Percentiles rank a stretch among this genome's conserved stretches.
phyloP scores from a whole-genome alignment of 2,888 invertebrate species.

The Acrobasis repandana region DNA sequence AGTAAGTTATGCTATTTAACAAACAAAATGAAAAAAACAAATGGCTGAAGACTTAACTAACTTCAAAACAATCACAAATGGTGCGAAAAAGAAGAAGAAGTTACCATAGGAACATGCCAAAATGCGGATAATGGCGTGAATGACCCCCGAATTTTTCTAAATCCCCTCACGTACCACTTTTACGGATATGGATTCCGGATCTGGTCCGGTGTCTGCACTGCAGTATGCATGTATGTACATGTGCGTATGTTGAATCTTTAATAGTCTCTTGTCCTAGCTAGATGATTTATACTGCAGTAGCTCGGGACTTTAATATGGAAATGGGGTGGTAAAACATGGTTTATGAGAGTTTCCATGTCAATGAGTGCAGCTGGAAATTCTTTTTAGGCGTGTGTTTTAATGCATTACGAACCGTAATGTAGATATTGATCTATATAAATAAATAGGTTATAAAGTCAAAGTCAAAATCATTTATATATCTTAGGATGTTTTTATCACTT shows the following conservation, averaged over 20 bases:
- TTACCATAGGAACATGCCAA: not conserved
- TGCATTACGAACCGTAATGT: too few species aligned
- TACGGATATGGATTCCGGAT: constrained; percentile 8
- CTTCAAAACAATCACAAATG: not conserved
- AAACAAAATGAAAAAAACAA: too few species aligned
- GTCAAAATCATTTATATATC: too few species aligned
- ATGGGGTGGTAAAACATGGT: not conserved
- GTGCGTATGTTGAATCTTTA: constrained; percentile 15
- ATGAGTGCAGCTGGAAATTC: not conserved
- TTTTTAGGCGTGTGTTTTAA: not conserved
- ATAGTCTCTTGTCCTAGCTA: constrained; percentile 7
- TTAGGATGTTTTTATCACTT: too few species aligned
- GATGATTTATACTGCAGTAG: constrained; percentile 16
- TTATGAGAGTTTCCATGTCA: constrained; percentile 8
- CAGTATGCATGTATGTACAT: constrained; percentile 9
- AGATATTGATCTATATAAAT: too few species aligned
- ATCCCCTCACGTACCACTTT: constrained; percentile 6
- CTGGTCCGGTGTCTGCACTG: not conserved
- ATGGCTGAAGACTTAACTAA: too few species aligned
- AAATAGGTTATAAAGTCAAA: too few species aligned
- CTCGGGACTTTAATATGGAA: constrained; percentile 9
- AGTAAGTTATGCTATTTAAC: too few species aligned
- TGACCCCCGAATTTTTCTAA: constrained; percentile 4
- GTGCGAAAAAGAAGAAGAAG: not conserved
- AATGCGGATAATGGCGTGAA: not conserved